phyloP scores from a whole-genome alignment of 2,888 invertebrate species.

The Papilio elwesi region DNA sequence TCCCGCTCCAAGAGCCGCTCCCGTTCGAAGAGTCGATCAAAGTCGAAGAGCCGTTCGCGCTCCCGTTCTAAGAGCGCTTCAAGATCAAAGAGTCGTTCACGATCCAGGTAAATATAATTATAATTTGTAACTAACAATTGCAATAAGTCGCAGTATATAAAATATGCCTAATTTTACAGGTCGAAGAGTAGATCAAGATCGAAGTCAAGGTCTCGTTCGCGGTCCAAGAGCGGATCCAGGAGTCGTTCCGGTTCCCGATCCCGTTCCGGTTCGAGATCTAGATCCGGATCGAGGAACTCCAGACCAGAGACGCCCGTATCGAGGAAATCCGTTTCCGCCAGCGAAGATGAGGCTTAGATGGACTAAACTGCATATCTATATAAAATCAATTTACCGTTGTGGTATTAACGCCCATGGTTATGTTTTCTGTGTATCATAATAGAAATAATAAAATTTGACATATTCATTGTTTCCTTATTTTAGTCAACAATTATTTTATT shows the following conservation, averaged over 20 bases:
- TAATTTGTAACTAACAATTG: no score
- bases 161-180: conserved; percentile 43
- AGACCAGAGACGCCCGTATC: conserved; percentile 83
- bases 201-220: conserved; percentile 59
- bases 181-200: conserved; percentile 69
- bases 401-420: conserved; percentile 16
- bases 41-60: conserved; percentile 61
- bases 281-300: conserved; percentile 73
- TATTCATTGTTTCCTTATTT: conserved; percentile 4
- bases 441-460: conserved; percentile 27
- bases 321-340: conserved; percentile 85
- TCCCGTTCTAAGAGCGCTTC: conserved; percentile 72
- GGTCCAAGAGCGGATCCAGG: conserved; percentile 63
- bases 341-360: conserved; percentile 78
- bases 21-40: conserved; percentile 58
- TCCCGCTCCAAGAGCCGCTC: conserved; percentile 62
- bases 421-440: conserved; percentile 31
- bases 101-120: conserved; percentile 55
- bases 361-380: conserved; percentile 19
- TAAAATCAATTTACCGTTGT: conserved; percentile 13
- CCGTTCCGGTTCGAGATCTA: conserved; percentile 68
- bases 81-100: conserved; percentile 61
- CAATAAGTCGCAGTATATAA: not conserved
- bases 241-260: conserved; percentile 63
- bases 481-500: conserved; percentile 15